These are phyloP conservation scores for Sarcophaga variegata DNA, from an alignment of 2,888 invertebrate species.

Conservation along the genomic window DNA sequence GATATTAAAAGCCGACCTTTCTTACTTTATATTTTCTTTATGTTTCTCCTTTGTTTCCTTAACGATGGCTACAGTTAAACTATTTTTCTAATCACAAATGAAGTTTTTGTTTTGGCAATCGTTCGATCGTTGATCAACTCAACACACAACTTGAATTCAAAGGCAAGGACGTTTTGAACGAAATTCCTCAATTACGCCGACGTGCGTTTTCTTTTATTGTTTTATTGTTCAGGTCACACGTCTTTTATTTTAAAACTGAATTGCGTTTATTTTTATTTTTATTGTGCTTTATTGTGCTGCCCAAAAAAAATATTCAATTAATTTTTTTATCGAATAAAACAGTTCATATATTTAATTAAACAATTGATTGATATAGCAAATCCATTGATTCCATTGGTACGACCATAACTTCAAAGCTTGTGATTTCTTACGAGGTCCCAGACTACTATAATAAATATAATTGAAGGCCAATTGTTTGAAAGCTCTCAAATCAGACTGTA, in stretches of 20 bases:
- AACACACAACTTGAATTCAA: not conserved
- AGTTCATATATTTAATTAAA: not conserved
- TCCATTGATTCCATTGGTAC: conserved; percentile 84
- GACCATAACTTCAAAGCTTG: conserved; percentile 83
- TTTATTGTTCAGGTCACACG: too few relatives aligned
- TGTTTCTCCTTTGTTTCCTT: not conserved
- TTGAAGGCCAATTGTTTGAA: conserved; percentile 89
- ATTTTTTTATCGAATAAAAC: not conserved
- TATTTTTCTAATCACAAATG: conserved; percentile 19
- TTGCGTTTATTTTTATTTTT: too few relatives aligned
- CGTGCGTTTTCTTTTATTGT: too few relatives aligned
- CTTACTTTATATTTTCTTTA: not conserved
- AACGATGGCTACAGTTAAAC: conserved; percentile 28
- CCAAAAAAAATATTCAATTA: conserved; percentile 9
- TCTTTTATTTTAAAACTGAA: too few relatives aligned
- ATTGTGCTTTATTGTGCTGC: too few relatives aligned
- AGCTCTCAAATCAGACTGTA: conserved; percentile 85
- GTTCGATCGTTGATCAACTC: not conserved
- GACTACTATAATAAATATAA: conserved; percentile 86
- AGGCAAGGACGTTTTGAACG: too few relatives aligned
- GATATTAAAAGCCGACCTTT: conserved; percentile 16
- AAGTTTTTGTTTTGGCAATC: not conserved
- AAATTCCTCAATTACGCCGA: too few relatives aligned
- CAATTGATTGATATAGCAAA: conserved; percentile 74
- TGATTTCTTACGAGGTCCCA: conserved; percentile 82